A percentile compares a stretch with the other conserved stretches of the same genome.
Conservation (phyloP, 2,113 vertebrate species). For the Alouatta palliata region DNA sequence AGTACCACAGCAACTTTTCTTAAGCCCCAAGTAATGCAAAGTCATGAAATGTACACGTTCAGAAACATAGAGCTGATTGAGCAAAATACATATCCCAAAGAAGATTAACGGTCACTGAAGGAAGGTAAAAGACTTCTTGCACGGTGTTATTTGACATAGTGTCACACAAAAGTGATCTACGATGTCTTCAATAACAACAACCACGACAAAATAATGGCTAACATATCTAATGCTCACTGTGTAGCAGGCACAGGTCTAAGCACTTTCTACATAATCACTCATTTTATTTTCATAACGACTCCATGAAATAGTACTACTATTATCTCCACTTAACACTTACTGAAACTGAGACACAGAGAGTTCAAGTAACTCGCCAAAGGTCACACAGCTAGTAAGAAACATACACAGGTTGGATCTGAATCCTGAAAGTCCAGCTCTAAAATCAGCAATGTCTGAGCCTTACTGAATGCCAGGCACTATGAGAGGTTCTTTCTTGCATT, state of each 20-base stretch:
- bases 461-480: not conserved
- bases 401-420: not conserved
- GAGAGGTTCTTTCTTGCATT: not conserved
- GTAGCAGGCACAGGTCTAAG: not conserved
- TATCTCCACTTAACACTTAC: not conserved
- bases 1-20: not conserved
- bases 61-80: not conserved
- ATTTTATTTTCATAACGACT: not conserved
- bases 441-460: not conserved
- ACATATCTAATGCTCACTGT: not conserved
- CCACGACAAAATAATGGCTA: not conserved
- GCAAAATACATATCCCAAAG: conserved; percentile 39
- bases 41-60: not conserved
- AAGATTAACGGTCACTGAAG: not conserved
- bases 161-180: conserved; percentile 58
- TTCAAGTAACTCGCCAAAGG: not conserved
- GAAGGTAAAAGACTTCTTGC: not conserved
- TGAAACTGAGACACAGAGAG: not conserved
- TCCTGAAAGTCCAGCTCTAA: not conserved
- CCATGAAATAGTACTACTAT: not conserved
- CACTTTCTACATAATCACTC: not conserved
- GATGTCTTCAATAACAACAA: not conserved
- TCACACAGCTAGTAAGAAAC: not conserved
- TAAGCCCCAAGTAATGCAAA: not conserved
- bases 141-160: not conserved